Percentiles rank a stretch among this genome's conserved stretches.
Evolutionary conservation across 2,113 vertebrate species (phyloP).

Genomic region (Orcinus orca): DNA sequence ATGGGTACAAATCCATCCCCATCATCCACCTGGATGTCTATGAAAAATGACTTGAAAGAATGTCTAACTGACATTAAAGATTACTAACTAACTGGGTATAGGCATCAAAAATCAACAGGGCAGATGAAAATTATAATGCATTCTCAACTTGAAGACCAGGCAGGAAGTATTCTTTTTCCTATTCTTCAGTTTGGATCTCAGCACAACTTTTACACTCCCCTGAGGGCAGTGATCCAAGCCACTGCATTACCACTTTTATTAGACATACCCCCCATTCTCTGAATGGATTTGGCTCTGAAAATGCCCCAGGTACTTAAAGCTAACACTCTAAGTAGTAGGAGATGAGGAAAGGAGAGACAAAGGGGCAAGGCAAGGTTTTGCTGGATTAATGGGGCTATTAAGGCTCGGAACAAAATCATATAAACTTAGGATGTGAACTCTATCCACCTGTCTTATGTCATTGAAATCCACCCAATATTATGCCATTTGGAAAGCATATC

Average conservation of each 20-base stretch:
- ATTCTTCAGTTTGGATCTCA: not conserved
- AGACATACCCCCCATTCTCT: not conserved
- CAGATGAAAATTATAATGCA: not conserved
- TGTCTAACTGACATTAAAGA: conserved; percentile 49
- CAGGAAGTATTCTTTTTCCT: not conserved
- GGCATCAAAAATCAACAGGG: not conserved
- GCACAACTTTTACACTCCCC: not conserved
- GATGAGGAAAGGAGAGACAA: not conserved
- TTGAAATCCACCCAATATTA: not conserved
- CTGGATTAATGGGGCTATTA: not conserved
- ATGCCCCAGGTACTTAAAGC: not conserved
- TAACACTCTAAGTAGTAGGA: not conserved
- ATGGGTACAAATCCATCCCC: conserved; percentile 51
- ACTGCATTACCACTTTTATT: not conserved
- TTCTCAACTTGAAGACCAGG: not conserved
- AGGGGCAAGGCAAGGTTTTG: not conserved
- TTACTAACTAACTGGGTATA: not conserved
- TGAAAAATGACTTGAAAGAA: conserved; percentile 47
- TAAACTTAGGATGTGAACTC: not conserved
- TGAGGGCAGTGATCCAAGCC: not conserved
- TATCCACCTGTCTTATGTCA: not conserved
- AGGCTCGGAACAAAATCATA: not conserved
- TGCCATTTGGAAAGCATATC: not conserved
- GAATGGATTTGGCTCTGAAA: not conserved
- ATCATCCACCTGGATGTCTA: conserved; percentile 12